Evolutionary conservation across 2,113 vertebrate species (phyloP).

Genomic region (Actenoides hombroni): DNA sequence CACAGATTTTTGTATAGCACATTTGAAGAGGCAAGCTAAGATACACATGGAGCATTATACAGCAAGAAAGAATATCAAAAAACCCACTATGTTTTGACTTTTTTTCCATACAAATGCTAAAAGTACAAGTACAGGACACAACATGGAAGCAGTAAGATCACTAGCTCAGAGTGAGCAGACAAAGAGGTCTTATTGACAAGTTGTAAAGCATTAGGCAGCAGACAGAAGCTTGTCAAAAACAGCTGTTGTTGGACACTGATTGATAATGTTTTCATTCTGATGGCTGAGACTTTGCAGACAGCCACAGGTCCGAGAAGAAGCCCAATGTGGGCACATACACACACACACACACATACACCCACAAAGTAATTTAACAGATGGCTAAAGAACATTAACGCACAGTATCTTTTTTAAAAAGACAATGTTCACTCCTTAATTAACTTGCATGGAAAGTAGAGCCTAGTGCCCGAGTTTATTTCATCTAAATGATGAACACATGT

Average conservation of each 20-base stretch:
- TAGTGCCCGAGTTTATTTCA: conserved; percentile 39
- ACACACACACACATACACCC: conserved; percentile 10
- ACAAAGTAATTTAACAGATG: conserved; percentile 80
- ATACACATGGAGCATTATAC: conserved; percentile 70
- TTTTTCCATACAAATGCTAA: conserved; percentile 68
- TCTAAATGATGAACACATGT: conserved; percentile 26
- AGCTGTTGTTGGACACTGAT: conserved; percentile 93
- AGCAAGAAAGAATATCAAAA: conserved; percentile 67
- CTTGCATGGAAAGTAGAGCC: conserved; percentile 44
- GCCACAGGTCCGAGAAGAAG: conserved; percentile 73
- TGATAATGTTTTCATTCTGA: conserved; percentile 92
- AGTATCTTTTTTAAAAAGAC: conserved; percentile 63
- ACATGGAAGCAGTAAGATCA: conserved; percentile 69
- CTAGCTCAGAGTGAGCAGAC: conserved; percentile 75
- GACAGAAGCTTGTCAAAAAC: conserved; percentile 95
- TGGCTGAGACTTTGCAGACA: conserved; percentile 76
- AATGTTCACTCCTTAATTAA: conserved; percentile 62
- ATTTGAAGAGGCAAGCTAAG: conserved; percentile 68
- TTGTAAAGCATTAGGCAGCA: conserved; percentile 91
- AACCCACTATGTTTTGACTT: conserved; percentile 58
- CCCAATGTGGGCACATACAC: conserved; percentile 67
- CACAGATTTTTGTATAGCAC: conserved; percentile 70
- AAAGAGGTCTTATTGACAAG: conserved; percentile 84
- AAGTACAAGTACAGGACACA: conserved; percentile 72
- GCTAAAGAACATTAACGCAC: conserved; percentile 66